Conservation (phyloP, 2,888 invertebrate species). For the Drosophila hamatofila region DNA sequence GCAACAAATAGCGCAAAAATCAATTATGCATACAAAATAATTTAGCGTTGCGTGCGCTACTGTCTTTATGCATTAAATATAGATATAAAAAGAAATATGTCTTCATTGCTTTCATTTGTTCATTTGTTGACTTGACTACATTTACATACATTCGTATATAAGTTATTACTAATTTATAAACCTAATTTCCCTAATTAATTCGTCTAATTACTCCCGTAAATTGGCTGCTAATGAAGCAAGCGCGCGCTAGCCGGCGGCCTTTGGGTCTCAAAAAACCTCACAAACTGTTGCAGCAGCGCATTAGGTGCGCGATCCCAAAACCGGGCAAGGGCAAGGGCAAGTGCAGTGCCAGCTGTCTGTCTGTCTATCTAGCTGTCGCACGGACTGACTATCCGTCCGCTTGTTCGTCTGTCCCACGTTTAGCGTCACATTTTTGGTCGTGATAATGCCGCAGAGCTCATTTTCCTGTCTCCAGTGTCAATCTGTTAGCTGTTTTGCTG, state of each 20-base stretch:
- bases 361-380: conserved; percentile 3
- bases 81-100: background rate
- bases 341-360: conserved; percentile 35
- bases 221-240: conserved; percentile 43
- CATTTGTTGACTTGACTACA: background rate
- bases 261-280: conserved; percentile 25
- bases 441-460: conserved; percentile 75
- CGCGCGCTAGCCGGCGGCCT: conserved; percentile 49
- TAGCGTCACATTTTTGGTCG: conserved; percentile 78
- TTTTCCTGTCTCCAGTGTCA: conserved; percentile 81
- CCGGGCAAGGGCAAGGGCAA: conserved; percentile 45
- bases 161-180: background rate
- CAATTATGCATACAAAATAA: conserved; percentile 77
- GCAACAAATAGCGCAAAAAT: conserved; percentile 57
- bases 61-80: conserved; percentile 20
- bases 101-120: conserved; percentile 41
- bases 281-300: conserved; percentile 45
- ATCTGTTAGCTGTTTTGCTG: conserved; percentile 44
- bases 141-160: background rate
- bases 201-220: conserved; percentile 1
- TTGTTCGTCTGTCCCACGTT: conserved; percentile 33
- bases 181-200: background rate
- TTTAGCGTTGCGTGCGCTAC: conserved; percentile 57
- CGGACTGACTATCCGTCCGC: conserved; percentile 3
- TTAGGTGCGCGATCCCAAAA: conserved; percentile 38